Percentiles rank a stretch among this genome's conserved stretches.
These are phyloP conservation scores for Dasypogon diadema DNA, from an alignment of 2,888 invertebrate genomes.

Conservation along the genomic window DNA sequence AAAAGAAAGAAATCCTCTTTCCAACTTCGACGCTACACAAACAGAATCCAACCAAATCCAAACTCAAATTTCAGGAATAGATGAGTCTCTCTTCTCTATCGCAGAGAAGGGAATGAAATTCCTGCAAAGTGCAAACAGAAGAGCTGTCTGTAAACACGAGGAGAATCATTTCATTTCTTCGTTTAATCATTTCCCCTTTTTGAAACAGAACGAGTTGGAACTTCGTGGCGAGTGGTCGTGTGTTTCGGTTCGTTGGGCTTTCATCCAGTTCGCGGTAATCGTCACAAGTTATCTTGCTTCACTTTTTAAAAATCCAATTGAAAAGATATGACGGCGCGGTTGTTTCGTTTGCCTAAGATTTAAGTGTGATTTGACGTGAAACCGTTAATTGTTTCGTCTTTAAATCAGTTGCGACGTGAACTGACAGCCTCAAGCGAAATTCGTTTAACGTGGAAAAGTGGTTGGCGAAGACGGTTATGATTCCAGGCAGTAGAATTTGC, in stretches of 20 bases:
- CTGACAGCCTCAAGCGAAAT: background rate
- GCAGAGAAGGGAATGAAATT: too few relatives aligned
- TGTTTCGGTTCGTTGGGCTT: background rate
- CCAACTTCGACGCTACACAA: too few relatives aligned
- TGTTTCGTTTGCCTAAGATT: background rate
- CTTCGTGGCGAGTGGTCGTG: background rate
- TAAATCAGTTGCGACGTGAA: background rate
- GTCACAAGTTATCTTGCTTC: background rate
- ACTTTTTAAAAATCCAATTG: background rate
- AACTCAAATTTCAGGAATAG: too few relatives aligned
- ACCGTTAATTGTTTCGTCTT: too few relatives aligned
- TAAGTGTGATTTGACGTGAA: too few relatives aligned
- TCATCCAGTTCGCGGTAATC: background rate
- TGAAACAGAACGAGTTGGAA: slow-evolving; percentile 2
- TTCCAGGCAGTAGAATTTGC: background rate
- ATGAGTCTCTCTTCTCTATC: too few relatives aligned
- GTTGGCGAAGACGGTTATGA: background rate
- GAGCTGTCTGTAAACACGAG: too few relatives aligned
- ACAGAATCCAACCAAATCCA: too few relatives aligned
- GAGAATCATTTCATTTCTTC: too few relatives aligned
- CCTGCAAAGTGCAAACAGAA: too few relatives aligned
- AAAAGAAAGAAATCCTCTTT: too few relatives aligned
- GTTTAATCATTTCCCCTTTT: too few relatives aligned
- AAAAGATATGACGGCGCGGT: background rate
- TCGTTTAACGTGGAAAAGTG: background rate